Evolutionary conservation across 2,888 invertebrate species (phyloP).

Genomic region (Protophormia terraenovae): DNA sequence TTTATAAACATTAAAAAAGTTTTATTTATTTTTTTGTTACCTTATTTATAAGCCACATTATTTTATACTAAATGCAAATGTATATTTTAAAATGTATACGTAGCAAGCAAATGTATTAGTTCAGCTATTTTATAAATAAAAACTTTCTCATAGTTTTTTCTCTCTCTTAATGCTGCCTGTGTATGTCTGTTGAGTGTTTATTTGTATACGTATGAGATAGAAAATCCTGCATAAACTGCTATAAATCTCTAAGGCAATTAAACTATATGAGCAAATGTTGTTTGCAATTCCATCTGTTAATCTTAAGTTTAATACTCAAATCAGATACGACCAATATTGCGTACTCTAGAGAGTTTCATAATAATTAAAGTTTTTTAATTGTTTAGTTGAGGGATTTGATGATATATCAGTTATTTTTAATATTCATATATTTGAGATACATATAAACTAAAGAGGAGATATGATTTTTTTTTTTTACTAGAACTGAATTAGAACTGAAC

Average conservation of each 20-base stretch:
- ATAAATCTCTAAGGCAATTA: conserved; percentile 56
- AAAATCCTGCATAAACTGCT: conserved; percentile 46
- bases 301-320: conserved; percentile 27
- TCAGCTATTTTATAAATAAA: conserved; percentile 31
- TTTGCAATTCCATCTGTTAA: conserved; percentile 50
- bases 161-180: not conserved
- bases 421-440: not conserved
- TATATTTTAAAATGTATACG: not conserved
- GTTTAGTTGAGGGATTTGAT: not conserved
- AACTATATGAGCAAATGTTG: conserved; percentile 49
- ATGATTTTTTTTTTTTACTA: no score
- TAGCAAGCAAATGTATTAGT: conserved; percentile 29
- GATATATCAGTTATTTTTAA: not conserved
- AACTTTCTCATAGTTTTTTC: not conserved
- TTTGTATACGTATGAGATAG: conserved; percentile 5
- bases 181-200: not conserved
- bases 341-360: not conserved
- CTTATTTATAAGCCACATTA: conserved; percentile 26
- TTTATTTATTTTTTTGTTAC: conserved; percentile 6
- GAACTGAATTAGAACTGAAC: no score
- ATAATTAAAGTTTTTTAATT: not conserved
- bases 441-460: no score
- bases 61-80: not conserved
- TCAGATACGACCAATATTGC: not conserved
- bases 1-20: conserved; percentile 33